phyloP scores from a whole-genome alignment of 2,888 invertebrate genomes.

The Polymixis flavicincta region DNA sequence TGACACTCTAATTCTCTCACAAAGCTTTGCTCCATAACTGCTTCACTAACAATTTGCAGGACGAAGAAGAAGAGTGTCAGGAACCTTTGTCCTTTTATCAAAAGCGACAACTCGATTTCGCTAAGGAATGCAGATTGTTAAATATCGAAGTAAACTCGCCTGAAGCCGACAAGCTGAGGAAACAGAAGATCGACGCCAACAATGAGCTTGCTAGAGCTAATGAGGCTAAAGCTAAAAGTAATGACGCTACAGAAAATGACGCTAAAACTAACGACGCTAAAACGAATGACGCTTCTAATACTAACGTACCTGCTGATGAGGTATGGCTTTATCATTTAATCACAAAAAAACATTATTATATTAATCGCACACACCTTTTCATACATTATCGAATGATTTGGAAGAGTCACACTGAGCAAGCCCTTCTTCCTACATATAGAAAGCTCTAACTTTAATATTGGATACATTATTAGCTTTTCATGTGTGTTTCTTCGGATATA shows the following conservation, averaged over 20 bases:
- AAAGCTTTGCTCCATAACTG: conserved; percentile 51
- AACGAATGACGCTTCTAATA: conserved; percentile 75
- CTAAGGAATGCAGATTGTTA: conserved; percentile 87
- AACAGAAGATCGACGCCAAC: conserved; percentile 77
- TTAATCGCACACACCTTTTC: background rate
- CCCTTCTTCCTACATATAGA: background rate
- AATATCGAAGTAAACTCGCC: conserved; percentile 84
- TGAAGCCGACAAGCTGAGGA: conserved; percentile 81
- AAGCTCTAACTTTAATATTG: background rate
- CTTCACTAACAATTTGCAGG: conserved; percentile 83
- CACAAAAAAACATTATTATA: background rate
- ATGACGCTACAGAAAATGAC: conserved; percentile 76
- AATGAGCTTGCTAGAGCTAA: conserved; percentile 79
- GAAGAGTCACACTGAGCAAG: too few relatives aligned
- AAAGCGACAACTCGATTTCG: conserved; percentile 86
- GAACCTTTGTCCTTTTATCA: conserved; percentile 88
- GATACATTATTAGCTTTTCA: background rate
- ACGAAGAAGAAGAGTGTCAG: conserved; percentile 80
- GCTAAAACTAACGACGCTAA: conserved; percentile 79
- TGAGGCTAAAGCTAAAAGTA: conserved; percentile 68
- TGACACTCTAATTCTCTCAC: background rate
- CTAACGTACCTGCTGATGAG: conserved; percentile 76
- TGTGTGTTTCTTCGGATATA: background rate
- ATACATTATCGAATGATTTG: background rate
- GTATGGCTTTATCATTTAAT: conserved; percentile 59